Base-by-base conservation (phyloP, 1,140 invertebrate genomes). In the Lasioglossum albipes region DNA sequence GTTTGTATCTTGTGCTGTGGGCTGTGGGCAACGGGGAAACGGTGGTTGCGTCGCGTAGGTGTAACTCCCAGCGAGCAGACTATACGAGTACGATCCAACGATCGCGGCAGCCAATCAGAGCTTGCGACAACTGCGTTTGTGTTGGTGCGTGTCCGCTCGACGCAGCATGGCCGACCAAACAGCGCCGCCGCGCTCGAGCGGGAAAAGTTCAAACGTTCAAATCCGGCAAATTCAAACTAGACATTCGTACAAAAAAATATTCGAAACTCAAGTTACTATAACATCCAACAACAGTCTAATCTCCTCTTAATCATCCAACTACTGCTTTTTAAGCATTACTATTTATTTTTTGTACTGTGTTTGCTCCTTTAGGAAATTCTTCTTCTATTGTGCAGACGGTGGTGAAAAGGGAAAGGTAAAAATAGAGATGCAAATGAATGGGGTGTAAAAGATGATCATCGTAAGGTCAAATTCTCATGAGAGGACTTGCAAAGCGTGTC, bases 41-140 rank as follows among this genome's bases (percentile, higher is more conserved):
- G 54, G 59, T 74, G 64, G 64, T 36, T 42, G 61, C 62, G 64
- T 61, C 69, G 75, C 61, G 2, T 57, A 12, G 20, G 20, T 52
- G 42, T 72, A 88, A 91, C 87, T 89, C 81, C 72, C 70, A 88
- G 64, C 57, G 88, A 91, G 86, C 74, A 31, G 78, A 90, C 82
- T 71, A 84, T 90, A 88, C 84, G 71, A 79, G 71, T 2, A 75
- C 41, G 80, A n/a, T n/a, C n/a, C n/a, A n/a, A n/a, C n/a, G n/a
- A 74, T 75, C 69, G 61, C 68, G 13, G 22, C 62, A 57, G 70
- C 74, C 87, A 84, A 83, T 85, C 81, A 71, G 72, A 27, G 52
- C 67, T 62, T 45, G 22, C 45, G 74, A 66, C 80, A 68, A 69
- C 74, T 67, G 74, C 73, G 71, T 71, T 71, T 75, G 79, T 61